These are phyloP conservation scores for Tiliacea citrago DNA, from an alignment of 2,888 invertebrate species.

Conservation along the genomic window DNA sequence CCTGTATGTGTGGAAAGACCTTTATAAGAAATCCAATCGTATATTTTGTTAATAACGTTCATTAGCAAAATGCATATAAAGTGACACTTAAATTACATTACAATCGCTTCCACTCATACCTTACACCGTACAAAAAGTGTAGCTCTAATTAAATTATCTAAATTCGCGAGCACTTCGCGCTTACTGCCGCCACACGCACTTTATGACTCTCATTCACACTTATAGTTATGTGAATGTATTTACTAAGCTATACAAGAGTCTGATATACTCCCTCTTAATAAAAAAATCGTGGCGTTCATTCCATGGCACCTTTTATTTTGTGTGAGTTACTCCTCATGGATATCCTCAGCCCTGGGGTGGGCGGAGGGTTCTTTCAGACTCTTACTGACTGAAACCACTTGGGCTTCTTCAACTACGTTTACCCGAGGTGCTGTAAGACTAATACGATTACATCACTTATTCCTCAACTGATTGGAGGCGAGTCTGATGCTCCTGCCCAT, in stretches of 20 bases:
- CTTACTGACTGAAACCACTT: too few relatives aligned
- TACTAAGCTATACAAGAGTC: neutral
- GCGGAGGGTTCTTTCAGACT: too few relatives aligned
- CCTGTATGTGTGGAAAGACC: too few relatives aligned
- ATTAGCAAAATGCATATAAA: neutral
- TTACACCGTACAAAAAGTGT: slow-evolving; percentile 6
- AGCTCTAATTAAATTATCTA: slow-evolving; percentile 72
- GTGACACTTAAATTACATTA: neutral
- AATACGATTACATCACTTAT: too few relatives aligned
- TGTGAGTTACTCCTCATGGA: too few relatives aligned
- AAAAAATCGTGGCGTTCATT: neutral
- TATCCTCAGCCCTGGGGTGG: too few relatives aligned
- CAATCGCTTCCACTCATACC: slow-evolving; percentile 24
- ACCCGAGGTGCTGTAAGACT: too few relatives aligned
- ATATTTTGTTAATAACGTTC: neutral
- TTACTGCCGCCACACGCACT: slow-evolving; percentile 59
- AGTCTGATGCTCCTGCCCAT: neutral
- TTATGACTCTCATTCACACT: slow-evolving; percentile 52
- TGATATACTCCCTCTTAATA: neutral
- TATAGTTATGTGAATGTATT: slow-evolving; percentile 11
- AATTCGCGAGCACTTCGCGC: slow-evolving; percentile 64
- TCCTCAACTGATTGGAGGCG: neutral
- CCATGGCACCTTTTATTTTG: too few relatives aligned
- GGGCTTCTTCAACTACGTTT: too few relatives aligned
- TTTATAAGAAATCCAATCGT: neutral